These are phyloP conservation scores for human DNA, from an alignment of 2,113 vertebrate species.

Conservation along the genomic window DNA sequence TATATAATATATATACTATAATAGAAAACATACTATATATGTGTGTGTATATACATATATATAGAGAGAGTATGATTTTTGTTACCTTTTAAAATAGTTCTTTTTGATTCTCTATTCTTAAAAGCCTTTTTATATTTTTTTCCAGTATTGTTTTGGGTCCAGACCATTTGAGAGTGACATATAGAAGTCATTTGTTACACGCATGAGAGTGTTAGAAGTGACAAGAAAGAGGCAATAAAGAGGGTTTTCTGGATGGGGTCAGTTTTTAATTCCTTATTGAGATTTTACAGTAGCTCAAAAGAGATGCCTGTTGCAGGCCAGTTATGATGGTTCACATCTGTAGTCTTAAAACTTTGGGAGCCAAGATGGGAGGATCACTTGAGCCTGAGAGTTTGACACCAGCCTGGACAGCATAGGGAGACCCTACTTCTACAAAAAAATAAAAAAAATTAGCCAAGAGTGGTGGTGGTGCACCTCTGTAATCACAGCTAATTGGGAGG, in stretches of 20 bases:
- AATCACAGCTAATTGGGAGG: too few relatives aligned
- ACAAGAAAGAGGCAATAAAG: conserved; percentile 27
- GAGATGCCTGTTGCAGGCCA: neutral
- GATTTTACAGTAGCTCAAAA: conserved; percentile 24
- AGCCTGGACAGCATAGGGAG: too few relatives aligned
- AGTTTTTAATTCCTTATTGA: neutral
- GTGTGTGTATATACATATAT: neutral
- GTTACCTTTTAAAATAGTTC: conserved; percentile 67
- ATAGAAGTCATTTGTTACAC: conserved; percentile 64
- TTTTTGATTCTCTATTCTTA: conserved; percentile 80
- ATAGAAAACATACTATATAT: neutral
- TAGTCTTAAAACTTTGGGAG: too few relatives aligned
- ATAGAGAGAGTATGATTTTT: neutral
- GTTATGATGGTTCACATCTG: too few relatives aligned
- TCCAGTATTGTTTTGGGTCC: conserved; percentile 77
- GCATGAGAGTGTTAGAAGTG: neutral
- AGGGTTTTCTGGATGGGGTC: neutral
- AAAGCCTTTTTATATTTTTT: conserved; percentile 73
- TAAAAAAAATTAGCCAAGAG: too few relatives aligned
- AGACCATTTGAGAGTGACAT: conserved; percentile 77
- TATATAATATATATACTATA: neutral
- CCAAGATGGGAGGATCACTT: too few relatives aligned
- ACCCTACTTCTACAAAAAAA: too few relatives aligned
- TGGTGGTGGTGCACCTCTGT: too few relatives aligned
- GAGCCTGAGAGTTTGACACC: too few relatives aligned